Evolutionary conservation across 2,888 invertebrate genomes (phyloP), one percentile per base, ranked within the genome.

Genomic region (Epinotia nisella): DNA sequence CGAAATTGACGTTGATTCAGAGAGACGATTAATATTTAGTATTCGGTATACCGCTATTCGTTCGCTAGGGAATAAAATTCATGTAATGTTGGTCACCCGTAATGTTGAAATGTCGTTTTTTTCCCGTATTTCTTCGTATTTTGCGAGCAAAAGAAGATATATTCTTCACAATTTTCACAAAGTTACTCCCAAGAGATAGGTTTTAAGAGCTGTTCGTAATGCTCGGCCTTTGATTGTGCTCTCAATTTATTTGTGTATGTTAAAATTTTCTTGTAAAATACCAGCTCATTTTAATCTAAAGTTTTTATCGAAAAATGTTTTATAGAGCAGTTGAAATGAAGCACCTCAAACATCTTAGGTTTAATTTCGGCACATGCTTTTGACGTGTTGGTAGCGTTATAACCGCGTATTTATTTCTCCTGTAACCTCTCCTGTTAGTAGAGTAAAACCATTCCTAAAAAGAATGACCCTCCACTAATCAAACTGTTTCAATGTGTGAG

Each of bases 161-260:
- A n/a, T n/a, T n/a, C n/a, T n/a, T n/a, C n/a, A n/a, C n/a, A n/a
- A n/a, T 66, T 41, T 60, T 66, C 41, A 60, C 65, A 66, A 60
- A 71, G 65, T 29, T 59, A 53, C 59, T 66, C 71, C 41, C 59
- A 5, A 45, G 17, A 24, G 71, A 66, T 19, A 41, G 59, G 65
- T 65, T 53, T 59, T 65, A 59, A 71, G 71, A 65, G 58, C 65
- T 65, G 24, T 65, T 41, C 24, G 21, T 71, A 51, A 71, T 71
- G 53, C 61, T 62, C 55, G 41, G 60, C 45, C 45, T 29, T 59
- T 70, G 61, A 62, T 62, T 62, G 70, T 56, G 56, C 45, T 29
- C 62, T 62, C 55, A 55, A 45, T 61, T 70, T 45, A 56, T 24
- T 56, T 35, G 62, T 29, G 53, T 65, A 17, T 9, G 39, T n/a